These are phyloP conservation scores for Steinernema scapterisci DNA, from an alignment of 2,888 invertebrate species.

Conservation along the genomic window DNA sequence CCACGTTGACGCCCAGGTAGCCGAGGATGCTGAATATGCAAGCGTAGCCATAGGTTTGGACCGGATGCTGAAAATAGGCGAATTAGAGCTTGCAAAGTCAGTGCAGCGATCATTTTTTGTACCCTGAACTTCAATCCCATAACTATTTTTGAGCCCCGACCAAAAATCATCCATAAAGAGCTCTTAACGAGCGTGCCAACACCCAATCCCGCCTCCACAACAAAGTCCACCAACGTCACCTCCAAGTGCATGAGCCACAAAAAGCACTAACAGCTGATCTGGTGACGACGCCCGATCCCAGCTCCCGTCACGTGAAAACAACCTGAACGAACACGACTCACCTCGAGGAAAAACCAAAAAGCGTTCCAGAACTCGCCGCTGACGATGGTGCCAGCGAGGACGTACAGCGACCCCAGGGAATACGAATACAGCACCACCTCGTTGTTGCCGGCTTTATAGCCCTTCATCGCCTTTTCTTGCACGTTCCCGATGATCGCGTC, in stretches of 20 bases:
- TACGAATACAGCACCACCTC: conserved; percentile 93
- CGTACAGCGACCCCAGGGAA: conserved; percentile 82
- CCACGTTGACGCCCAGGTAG: conserved; percentile 90
- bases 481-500: conserved; percentile 96
- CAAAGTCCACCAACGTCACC: no score
- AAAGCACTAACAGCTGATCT: no score
- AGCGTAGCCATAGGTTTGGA: conserved; percentile 82
- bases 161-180: no score
- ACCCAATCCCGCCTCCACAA: no score
- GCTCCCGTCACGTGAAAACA: no score
- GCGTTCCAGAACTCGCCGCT: conserved; percentile 80
- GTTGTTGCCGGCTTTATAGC: conserved; percentile 80
- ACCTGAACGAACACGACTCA: conserved; percentile 67
- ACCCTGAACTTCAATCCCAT: no score
- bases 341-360: conserved; percentile 78
- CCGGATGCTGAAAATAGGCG: conserved; percentile 70
- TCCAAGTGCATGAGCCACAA: no score
- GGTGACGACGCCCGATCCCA: no score
- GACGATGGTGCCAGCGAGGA: conserved; percentile 77
- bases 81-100: no score
- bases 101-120: no score
- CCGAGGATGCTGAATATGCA: conserved; percentile 85
- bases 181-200: no score
- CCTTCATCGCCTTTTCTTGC: conserved; percentile 91
- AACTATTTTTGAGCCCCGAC: no score